Evolutionary conservation across 64 coral and sea anemone species (phyloP), one percentile per base, ranked within the genome.

Genomic region (Porites lutea): DNA sequence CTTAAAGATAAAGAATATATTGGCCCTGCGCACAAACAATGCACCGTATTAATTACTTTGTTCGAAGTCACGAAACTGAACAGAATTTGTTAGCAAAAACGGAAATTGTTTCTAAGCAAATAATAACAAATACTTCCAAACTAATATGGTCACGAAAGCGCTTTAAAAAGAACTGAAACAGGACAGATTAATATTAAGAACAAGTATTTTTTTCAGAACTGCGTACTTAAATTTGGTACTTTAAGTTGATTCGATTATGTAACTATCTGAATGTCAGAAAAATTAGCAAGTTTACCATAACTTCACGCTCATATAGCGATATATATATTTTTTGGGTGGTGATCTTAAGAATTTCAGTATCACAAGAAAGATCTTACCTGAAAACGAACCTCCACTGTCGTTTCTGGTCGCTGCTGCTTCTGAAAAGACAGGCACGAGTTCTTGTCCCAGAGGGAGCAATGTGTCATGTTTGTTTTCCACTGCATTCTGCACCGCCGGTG

Each of bases 381-480:
- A 55, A 13, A 74, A 85, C 20, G 52, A 19, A 13, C 60, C 49
- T 67, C 82, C 82, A 63, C 82, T 76, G 8, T 79, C 82, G 53
- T 87, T 65, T 91, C 89, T 91, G 45, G 89, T 83, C 11, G 65
- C 71, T 49, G 68, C 52, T 16, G 79, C 55, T 2, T 83, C 89
- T 51, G 89, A 48, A 75, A 71, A 74, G 20, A 82, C 37, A 52
- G 78, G 63, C 47, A 84, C 6, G 5, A 60, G 86, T 45, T 88
- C 68, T 49, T 88, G 86, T 12, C 69, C 86, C 2, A 75, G 86
- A 14, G 68, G 86, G 18, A 84, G 62, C 62, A 84, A n/a, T 13
- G 7, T 84, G 9, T 76, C 65, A 48, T 83, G 69, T 75, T 91
- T 71, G 57, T 51, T 91, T 82, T 91, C 89, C 27, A 91, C 47